Evolutionary conservation across 2,113 vertebrate species (phyloP), one percentile per base, ranked within the genome.

Genomic region (Pampusana beccarii): DNA sequence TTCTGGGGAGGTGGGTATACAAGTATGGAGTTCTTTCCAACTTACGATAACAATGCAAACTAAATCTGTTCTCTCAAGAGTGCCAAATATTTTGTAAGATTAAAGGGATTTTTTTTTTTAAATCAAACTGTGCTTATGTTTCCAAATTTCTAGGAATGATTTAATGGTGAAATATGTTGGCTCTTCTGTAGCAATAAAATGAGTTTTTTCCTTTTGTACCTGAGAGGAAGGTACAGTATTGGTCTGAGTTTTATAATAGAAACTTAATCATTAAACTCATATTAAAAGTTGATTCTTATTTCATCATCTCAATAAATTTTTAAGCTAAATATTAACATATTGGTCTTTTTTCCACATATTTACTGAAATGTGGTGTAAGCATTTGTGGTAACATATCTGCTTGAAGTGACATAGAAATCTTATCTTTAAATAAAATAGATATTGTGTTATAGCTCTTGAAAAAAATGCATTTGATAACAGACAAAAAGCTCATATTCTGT

Each of bases 1-100:
- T 97, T 99, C 99, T 72, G 98, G 96, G 10, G 98, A 99, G 99
- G 99, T 99, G 34, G 48, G 98, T 97, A 80, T 24, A 25, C 17
- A 67, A 33, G 3, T 21, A 46, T 21, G 44, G 46, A 78, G 44
- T 67, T 82, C 42, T 93, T 74, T 72, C 51, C 78, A 79, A 9
- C 36, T 42, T 48, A 46, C 1, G 58, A 6, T 70, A 82, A 74
- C 38, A 66, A 10, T 40, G 29, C 38, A 72, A 10, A 54, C 31
- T 36, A 64, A 91, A 70, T 75, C 33, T 57, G 5, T 80, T 84
- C 66, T 34, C 61, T 93, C 40, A 53, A 31, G 78, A 42, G 10
- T 84, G 53, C 18, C 42, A 57, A 74, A 50, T 71, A 50, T 9
- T 80, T 91, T 51, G 11, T 61, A 17, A 51, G 6, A 40, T 84